phyloP scores from a whole-genome alignment of 2,797 vertebrate species.

The Gallinago nigripennis region DNA sequence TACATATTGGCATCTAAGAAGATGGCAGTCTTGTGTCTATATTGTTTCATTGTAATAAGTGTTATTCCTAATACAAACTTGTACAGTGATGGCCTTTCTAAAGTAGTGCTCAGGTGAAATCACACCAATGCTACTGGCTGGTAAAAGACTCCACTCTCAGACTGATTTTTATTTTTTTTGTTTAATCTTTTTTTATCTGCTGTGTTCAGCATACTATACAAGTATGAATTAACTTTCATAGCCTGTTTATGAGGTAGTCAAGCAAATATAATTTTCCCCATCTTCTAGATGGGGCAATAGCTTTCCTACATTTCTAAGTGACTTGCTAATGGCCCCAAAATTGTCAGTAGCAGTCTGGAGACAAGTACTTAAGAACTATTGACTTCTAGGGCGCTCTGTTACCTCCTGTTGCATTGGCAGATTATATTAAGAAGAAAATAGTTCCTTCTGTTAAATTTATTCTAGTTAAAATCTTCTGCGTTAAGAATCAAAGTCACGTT shows the following conservation, averaged over 20 bases:
- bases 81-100: not conserved
- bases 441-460: not conserved
- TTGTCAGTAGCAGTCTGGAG: not conserved
- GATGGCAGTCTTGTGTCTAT: not conserved
- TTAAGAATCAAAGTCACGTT: not conserved
- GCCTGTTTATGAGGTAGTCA: slow-evolving; percentile 16
- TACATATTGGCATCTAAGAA: not conserved
- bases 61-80: not conserved
- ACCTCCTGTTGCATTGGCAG: not conserved
- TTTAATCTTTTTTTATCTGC: not conserved
- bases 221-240: not conserved
- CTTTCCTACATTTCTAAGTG: not conserved
- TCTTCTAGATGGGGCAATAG: not conserved
- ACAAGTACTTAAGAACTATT: not conserved
- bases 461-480: not conserved
- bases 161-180: not conserved
- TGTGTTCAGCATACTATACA: not conserved
- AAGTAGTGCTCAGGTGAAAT: not conserved
- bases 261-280: not conserved
- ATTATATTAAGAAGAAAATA: not conserved
- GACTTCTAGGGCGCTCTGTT: not conserved
- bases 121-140: not conserved
- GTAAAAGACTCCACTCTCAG: not conserved
- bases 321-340: not conserved
- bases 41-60: not conserved